phyloP scores from a whole-genome alignment of 2,113 vertebrate species.

The Monarcha castaneiventris region DNA sequence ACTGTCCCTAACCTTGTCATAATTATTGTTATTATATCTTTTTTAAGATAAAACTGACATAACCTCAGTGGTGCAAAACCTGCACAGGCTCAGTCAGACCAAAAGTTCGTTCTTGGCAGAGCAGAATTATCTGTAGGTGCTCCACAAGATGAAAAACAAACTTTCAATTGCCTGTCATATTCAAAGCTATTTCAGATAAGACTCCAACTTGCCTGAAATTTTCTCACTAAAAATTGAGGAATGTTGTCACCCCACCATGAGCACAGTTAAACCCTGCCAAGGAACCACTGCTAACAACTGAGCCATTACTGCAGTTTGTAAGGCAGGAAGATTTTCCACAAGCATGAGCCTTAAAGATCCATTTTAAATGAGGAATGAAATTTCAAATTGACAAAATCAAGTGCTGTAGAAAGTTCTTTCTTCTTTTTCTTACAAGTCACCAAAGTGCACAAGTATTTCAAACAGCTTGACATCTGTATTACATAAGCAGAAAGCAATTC shows the following conservation, averaged over 20 bases:
- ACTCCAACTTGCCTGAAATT: not conserved
- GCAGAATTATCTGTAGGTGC: not conserved
- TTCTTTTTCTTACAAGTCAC: constrained; percentile 37
- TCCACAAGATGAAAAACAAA: not conserved
- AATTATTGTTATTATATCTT: not conserved
- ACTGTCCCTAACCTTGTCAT: not conserved
- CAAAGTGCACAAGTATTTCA: constrained; percentile 50
- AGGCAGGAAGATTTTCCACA: not conserved
- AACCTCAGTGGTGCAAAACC: not conserved
- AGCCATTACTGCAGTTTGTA: not conserved
- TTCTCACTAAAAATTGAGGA: not conserved
- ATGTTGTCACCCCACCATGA: not conserved
- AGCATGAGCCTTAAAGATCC: not conserved
- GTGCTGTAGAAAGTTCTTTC: not conserved
- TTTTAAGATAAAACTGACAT: not conserved
- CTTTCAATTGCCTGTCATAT: not conserved
- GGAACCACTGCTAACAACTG: not conserved
- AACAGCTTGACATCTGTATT: constrained; percentile 67
- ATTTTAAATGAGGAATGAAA: not conserved
- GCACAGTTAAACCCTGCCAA: not conserved
- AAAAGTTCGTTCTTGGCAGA: not conserved
- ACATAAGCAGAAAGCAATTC: constrained; percentile 68
- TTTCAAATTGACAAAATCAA: not conserved
- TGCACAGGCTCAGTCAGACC: not conserved
- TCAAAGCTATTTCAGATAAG: not conserved